Conservation (phyloP, 1,140 invertebrate genomes). For the Cydia pomonella region DNA sequence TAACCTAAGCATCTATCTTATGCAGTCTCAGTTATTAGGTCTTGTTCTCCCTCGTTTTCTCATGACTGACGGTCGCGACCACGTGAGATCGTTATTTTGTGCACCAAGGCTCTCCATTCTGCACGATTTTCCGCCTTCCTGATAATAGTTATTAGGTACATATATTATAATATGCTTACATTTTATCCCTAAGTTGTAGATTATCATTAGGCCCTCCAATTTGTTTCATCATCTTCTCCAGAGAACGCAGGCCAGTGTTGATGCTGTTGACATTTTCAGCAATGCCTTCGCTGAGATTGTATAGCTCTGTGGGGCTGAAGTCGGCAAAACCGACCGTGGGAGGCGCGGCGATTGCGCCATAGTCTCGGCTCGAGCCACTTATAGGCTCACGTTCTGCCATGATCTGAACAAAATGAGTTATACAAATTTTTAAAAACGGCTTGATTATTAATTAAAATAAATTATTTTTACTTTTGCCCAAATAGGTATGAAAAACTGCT, state of each 20-base stretch:
- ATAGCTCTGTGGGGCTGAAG: constrained; percentile 87
- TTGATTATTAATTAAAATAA: too few species aligned
- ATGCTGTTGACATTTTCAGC: constrained; percentile 90
- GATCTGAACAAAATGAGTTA: constrained; percentile 39
- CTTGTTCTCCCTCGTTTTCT: too few species aligned
- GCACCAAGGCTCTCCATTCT: too few species aligned
- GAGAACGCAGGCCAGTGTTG: constrained; percentile 84
- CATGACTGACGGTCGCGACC: too few species aligned
- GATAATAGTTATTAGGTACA: too few species aligned
- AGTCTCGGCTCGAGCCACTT: constrained; percentile 74
- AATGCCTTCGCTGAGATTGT: constrained; percentile 87
- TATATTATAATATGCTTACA: constrained; percentile 49
- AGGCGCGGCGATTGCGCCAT: constrained; percentile 77
- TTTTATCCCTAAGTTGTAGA: constrained; percentile 69
- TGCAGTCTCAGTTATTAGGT: too few species aligned
- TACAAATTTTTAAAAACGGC: not conserved
- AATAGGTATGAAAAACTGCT: too few species aligned
- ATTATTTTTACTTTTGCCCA: too few species aligned
- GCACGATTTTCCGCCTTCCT: too few species aligned
- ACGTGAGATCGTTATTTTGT: too few species aligned
- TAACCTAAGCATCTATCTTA: too few species aligned
- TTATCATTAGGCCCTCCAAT: constrained; percentile 89
- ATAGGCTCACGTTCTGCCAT: constrained; percentile 74
- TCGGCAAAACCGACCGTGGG: constrained; percentile 84
- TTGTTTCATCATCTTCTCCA: constrained; percentile 88